phyloP scores from a whole-genome alignment of 2,797 vertebrate species.

The Hyperoplus immaculatus region DNA sequence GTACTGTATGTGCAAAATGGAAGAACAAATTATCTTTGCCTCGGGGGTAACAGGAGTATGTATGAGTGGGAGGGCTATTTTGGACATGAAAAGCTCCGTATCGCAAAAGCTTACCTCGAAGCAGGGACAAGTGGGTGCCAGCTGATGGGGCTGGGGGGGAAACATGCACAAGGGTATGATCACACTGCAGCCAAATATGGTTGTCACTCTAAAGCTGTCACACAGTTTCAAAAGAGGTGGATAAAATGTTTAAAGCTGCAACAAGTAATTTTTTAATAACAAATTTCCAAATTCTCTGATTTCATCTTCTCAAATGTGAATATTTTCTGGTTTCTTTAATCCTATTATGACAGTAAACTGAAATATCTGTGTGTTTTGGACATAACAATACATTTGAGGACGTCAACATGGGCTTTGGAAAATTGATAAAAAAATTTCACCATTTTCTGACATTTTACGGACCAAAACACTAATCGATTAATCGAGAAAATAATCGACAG shows the following conservation, averaged over 20 bases:
- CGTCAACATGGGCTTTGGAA: too few relatives aligned
- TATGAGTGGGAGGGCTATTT: conserved; percentile 83
- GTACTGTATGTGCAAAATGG: conserved; percentile 41
- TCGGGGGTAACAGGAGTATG: conserved; percentile 43
- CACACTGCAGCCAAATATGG: conserved; percentile 53
- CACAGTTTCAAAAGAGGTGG: conserved; percentile 32
- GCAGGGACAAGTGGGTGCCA: conserved; percentile 76
- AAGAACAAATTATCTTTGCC: conserved; percentile 39
- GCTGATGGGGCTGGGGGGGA: conserved; percentile 69
- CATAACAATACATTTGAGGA: too few relatives aligned
- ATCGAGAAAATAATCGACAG: too few relatives aligned
- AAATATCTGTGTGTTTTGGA: too few relatives aligned
- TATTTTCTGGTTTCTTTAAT: too few relatives aligned
- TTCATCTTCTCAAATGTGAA: too few relatives aligned
- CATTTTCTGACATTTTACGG: too few relatives aligned
- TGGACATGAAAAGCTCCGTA: conserved; percentile 77
- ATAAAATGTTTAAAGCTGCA: neutral
- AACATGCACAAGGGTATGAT: conserved; percentile 60
- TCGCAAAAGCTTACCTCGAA: conserved; percentile 67
- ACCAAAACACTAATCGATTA: too few relatives aligned
- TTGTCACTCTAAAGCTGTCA: conserved; percentile 43
- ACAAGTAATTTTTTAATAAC: too few relatives aligned
- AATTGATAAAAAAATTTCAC: too few relatives aligned
- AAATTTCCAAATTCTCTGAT: too few relatives aligned
- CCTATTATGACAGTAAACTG: too few relatives aligned